phyloP scores from a whole-genome alignment of 2,888 invertebrate genomes.

The Oegoconia quadripuncta region DNA sequence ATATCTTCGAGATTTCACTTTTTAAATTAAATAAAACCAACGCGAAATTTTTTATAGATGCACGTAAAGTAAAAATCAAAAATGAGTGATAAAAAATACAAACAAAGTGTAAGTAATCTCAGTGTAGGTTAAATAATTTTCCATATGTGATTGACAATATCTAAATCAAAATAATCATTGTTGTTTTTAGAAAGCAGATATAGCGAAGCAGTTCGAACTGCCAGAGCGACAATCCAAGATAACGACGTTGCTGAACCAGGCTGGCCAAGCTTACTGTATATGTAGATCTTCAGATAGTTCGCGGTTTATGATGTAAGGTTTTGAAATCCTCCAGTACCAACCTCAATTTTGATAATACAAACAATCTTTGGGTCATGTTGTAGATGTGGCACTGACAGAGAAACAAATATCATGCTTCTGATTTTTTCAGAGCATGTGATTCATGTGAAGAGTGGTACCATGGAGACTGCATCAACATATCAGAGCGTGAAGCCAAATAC shows the following conservation, averaged over 20 bases:
- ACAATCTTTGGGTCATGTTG: neutral
- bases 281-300: slow-evolving; percentile 96
- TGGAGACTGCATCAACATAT: slow-evolving; percentile 97
- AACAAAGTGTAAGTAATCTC: slow-evolving; percentile 56
- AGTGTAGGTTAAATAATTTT: too few species aligned
- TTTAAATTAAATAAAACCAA: too few species aligned
- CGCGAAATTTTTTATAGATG: too few species aligned
- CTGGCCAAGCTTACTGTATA: slow-evolving; percentile 96
- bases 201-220: slow-evolving; percentile 91
- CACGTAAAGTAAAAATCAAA: slow-evolving; percentile 9
- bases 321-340: slow-evolving; percentile 23
- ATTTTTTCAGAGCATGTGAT: slow-evolving; percentile 92
- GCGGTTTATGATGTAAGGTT: slow-evolving; percentile 95
- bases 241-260: slow-evolving; percentile 91
- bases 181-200: slow-evolving; percentile 87
- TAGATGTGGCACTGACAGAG: neutral
- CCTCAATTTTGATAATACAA: too few species aligned
- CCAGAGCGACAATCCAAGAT: slow-evolving; percentile 95
- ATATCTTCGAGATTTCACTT: too few species aligned
- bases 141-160: too few species aligned
- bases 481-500: slow-evolving; percentile 93
- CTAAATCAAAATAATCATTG: neutral
- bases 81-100: slow-evolving; percentile 67
- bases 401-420: neutral
- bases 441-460: slow-evolving; percentile 99